These are phyloP conservation scores for Notolepis coatsorum DNA, from an alignment of 2,797 vertebrate genomes.

Conservation along the genomic window DNA sequence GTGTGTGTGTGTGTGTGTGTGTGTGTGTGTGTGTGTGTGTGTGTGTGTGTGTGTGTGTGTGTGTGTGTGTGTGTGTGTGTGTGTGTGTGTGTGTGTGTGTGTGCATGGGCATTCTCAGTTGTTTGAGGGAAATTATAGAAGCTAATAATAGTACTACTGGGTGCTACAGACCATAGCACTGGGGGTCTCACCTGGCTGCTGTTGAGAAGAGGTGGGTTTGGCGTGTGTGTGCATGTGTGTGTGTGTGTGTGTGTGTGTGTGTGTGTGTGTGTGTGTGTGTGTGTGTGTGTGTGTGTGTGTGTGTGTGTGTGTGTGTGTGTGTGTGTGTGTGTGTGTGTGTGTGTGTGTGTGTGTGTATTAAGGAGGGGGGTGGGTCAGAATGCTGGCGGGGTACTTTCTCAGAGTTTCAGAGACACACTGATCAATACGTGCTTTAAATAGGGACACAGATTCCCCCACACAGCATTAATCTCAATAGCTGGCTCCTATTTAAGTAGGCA, in stretches of 20 bases:
- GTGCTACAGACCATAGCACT: constrained; percentile 69
- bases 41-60: constrained; percentile 2
- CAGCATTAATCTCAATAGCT: constrained; percentile 79
- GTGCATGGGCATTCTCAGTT: neutral
- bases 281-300: constrained; percentile 20
- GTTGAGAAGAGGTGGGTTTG: constrained; percentile 42
- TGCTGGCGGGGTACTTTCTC: constrained; percentile 78
- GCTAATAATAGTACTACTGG: constrained; percentile 58
- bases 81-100: neutral
- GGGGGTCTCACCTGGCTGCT: constrained; percentile 44
- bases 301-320: constrained; percentile 29
- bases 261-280: constrained; percentile 13
- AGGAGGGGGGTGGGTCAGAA: constrained; percentile 48
- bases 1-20: neutral
- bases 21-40: neutral
- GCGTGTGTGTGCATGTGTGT: constrained; percentile 21
- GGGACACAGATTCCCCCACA: constrained; percentile 71
- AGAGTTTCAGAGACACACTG: constrained; percentile 68
- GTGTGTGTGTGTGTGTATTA: too few relatives aligned
- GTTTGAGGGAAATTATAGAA: constrained; percentile 48
- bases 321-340: neutral
- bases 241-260: constrained; percentile 23
- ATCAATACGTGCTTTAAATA: constrained; percentile 80
- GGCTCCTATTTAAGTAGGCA: constrained; percentile 64
- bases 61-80: neutral